Evolutionary conservation across 2,797 vertebrate genomes (phyloP).

Genomic region (Pseudochromis fuscus): DNA sequence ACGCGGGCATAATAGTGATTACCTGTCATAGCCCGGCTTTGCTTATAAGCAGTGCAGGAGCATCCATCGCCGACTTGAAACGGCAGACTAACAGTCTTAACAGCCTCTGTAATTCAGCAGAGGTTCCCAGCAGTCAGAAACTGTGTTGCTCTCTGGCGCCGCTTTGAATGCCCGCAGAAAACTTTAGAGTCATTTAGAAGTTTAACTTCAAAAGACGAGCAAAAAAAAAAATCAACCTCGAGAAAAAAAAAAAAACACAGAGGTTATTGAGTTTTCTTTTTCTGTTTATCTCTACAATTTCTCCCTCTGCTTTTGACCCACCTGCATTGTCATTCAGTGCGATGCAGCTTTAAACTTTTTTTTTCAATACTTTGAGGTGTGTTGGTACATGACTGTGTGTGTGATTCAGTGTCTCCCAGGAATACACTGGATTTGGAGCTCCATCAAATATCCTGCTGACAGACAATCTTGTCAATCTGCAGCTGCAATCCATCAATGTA

Average conservation of each 20-base stretch:
- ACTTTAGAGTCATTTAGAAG: slow-evolving; percentile 52
- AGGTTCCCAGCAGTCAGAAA: slow-evolving; percentile 39
- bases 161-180: slow-evolving; percentile 45
- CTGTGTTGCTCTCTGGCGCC: slow-evolving; percentile 15
- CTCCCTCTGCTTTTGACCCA: slow-evolving; percentile 29
- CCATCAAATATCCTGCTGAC: slow-evolving; percentile 67
- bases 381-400: slow-evolving; percentile 21
- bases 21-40: slow-evolving; percentile 76
- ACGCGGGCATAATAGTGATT: slow-evolving; percentile 74
- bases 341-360: slow-evolving; percentile 17
- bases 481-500: slow-evolving; percentile 68
- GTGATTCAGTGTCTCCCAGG: slow-evolving; percentile 41
- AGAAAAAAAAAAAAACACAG: slow-evolving; percentile 33
- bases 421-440: slow-evolving; percentile 32
- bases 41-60: slow-evolving; percentile 64
- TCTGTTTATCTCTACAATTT: slow-evolving; percentile 48
- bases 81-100: slow-evolving; percentile 67
- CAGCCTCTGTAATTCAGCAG: slow-evolving; percentile 63
- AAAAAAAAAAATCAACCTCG: slow-evolving; percentile 28
- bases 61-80: slow-evolving; percentile 65
- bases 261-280: slow-evolving; percentile 40
- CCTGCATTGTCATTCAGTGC: slow-evolving; percentile 10
- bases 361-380: neutral
- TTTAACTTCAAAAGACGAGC: slow-evolving; percentile 54
- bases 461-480: slow-evolving; percentile 68